Base-by-base conservation (phyloP, 2,888 invertebrate genomes). In the Dryadula phaetusa region DNA sequence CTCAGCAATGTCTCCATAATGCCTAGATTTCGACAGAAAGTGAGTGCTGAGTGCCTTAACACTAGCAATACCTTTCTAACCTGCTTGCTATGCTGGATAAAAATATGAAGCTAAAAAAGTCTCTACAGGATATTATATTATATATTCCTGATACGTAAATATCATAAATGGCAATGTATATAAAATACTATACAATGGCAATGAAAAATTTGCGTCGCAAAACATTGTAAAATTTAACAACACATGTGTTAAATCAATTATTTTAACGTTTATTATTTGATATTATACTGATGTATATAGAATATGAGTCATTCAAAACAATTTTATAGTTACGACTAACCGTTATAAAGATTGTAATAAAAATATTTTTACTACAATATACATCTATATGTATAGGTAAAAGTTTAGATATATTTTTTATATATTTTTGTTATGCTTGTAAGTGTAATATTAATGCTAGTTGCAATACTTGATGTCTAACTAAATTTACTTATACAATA, bases 211-310 rank as follows among this genome's bases (percentile, higher is more conserved):
- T 46, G 37, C 46, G 46, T 34, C 46, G 34, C 64, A 44, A 56
- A 34, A 20, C 42, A 25, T 1, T 20, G 20, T 7, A 63, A n/a
- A n/a, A 40, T n/a, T 8, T n/a, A 28, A 44, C 44, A 70, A 66
- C 25, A 56, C 60, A 70, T 63, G 37, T 47, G 67, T 58, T 66
- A 46, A 68, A 70, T 68, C 62, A 64, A 66, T 70, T 67, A 66
- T 62, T 62, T 53, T 54, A 37, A 62, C 63, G 61, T 25, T 53
- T 44, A 49, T 64, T 71, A 63, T 56, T 66, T 20, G 20, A 47
- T 12, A 37, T 28, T 47, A 62, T 42, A 70, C 56, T 37, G 69
- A 54, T 66, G 44, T 44, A 22, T 12, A 14, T 44, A 61, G 16
- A 34, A 42, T 52, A 12, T 62, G 62, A 62, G 54, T 66, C 53